phyloP scores from a whole-genome alignment of 2,888 invertebrate species.

The Megamerina dolium region DNA sequence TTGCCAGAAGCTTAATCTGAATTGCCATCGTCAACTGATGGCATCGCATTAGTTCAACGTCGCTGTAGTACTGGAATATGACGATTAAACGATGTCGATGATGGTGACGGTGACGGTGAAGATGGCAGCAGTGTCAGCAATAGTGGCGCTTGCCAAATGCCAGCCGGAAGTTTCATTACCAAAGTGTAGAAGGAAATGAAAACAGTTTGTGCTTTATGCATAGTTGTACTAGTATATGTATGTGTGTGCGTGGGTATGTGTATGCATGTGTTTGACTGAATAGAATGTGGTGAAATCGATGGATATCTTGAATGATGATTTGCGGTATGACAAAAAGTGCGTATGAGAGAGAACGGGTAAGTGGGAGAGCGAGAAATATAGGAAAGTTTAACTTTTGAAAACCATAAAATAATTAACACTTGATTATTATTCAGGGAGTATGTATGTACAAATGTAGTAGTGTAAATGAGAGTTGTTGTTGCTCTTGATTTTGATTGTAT shows the following conservation, averaged over 20 bases:
- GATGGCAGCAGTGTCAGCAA: constrained; percentile 1
- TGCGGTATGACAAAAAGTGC: constrained; percentile 29
- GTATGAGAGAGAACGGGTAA: no score
- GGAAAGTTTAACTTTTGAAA: constrained; percentile 36
- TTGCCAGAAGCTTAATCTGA: constrained; percentile 48
- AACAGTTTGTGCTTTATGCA: constrained; percentile 7
- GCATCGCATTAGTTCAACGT: constrained; percentile 44
- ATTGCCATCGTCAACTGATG: constrained; percentile 49
- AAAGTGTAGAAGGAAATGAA: constrained; percentile 35
- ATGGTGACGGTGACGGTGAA: neutral
- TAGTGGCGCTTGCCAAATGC: constrained; percentile 12
- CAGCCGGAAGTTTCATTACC: constrained; percentile 41
- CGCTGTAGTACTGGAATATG: neutral
- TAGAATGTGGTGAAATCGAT: constrained; percentile 32
- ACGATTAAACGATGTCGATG: constrained; percentile 1
- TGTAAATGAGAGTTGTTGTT: constrained; percentile 8
- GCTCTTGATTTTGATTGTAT: no score
- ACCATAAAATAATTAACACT: constrained; percentile 50
- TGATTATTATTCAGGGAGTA: constrained; percentile 47
- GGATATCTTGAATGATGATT: constrained; percentile 36
- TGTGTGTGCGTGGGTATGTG: constrained; percentile 1
- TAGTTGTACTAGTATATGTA: no score
- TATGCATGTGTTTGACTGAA: constrained; percentile 4
- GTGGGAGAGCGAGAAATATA: constrained; percentile 14
- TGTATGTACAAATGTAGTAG: neutral